Evolutionary conservation across 2,888 invertebrate genomes (phyloP), one percentile per base, ranked within the genome.

Genomic region (Epiblema foenella): DNA sequence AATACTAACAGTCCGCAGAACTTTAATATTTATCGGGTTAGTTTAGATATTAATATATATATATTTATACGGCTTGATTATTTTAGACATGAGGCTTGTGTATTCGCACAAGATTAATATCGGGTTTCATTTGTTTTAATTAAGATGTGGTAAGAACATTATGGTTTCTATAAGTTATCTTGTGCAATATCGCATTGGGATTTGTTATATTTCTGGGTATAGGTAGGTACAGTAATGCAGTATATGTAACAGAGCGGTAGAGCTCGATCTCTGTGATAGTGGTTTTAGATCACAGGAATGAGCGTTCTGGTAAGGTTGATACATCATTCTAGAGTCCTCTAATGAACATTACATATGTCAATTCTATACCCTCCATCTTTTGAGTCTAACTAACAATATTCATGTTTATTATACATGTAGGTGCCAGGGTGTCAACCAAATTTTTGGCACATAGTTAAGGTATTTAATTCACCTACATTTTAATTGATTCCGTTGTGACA

Each of bases 1-100:
- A 84, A 84, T 81, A 84, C 83, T 85, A 85, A 81, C 84, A 84
- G 78, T 54, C 81, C 82, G 81, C 81, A 81, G 75, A 85, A 86
- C 84, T 88, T 86, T 82, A 81, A 85, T 89, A 89, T 89, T 89
- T 88, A 88, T 89, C 78, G 85, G 79, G 80, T 81, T 87, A 88
- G 87, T 89, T 90, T 86, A n/a, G n/a, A n/a, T n/a, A 77, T 78
- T 78, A 85, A 83, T 82, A 84, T 81, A 83, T 82, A 84, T 81
- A 80, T 82, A 81, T 79, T 82, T 77, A 68, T 73, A 75, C 75
- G 78, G 79, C 81, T 79, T 81, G 81, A 82, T 83, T 81, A 82
- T 76, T 74, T 76, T 73, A 76, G 78, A 80, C 81, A 79, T 79
- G 77, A 83, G 82, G 83, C 80, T 75, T 78, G 76, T 77, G 79